These are phyloP conservation scores for Sebastolobus altivelis DNA, from an alignment of 2,797 vertebrate genomes.

Conservation along the genomic window DNA sequence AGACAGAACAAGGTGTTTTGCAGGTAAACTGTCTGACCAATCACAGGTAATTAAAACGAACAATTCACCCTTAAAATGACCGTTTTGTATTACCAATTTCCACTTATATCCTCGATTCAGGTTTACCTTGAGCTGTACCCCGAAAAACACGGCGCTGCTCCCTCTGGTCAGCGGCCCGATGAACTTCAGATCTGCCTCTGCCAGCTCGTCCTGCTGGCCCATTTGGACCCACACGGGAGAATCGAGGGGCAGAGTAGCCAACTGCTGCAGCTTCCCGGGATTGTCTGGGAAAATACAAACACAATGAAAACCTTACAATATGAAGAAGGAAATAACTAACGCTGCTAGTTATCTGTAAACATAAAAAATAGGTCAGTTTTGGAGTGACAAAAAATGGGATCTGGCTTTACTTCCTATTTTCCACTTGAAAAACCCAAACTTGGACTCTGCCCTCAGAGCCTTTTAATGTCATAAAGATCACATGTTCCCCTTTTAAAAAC, in stretches of 20 bases:
- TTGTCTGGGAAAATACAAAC: slow-evolving; percentile 59
- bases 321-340: not conserved
- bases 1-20: too few relatives aligned
- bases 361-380: not conserved
- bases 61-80: too few relatives aligned
- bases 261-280: slow-evolving; percentile 69
- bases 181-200: slow-evolving; percentile 83
- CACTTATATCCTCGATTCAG: not conserved
- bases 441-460: too few relatives aligned
- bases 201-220: slow-evolving; percentile 75
- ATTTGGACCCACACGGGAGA: slow-evolving; percentile 81
- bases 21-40: too few relatives aligned
- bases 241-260: slow-evolving; percentile 65
- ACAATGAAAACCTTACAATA: not conserved
- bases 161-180: slow-evolving; percentile 79
- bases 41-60: too few relatives aligned
- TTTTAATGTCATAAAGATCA: not conserved
- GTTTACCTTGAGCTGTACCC: slow-evolving; percentile 86
- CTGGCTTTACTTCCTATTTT: not conserved
- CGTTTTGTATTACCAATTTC: not conserved
- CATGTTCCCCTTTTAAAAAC: not conserved
- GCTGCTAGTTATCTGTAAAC: too few relatives aligned
- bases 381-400: not conserved
- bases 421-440: not conserved
- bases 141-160: slow-evolving; percentile 80